These are phyloP conservation scores for Smutsia temminckii DNA, from an alignment of 2,797 vertebrate genomes.

Conservation along the genomic window DNA sequence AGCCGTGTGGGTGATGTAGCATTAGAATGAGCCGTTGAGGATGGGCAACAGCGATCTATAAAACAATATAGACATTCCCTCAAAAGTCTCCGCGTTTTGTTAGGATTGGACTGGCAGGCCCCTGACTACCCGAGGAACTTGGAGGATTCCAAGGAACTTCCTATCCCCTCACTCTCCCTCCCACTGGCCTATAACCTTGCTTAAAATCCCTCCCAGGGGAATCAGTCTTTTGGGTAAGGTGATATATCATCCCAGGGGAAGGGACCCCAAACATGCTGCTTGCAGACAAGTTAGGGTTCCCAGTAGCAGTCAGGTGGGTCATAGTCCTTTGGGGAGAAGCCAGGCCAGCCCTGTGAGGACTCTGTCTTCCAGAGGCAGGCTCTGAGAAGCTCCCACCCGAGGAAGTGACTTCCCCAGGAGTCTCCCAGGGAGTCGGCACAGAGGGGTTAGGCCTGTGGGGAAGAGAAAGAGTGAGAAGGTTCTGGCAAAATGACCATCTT, in stretches of 20 bases:
- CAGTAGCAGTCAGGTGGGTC: neutral
- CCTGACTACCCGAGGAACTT: neutral
- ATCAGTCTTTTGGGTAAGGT: neutral
- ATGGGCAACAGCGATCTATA: neutral
- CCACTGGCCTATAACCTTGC: neutral
- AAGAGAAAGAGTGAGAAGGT: neutral
- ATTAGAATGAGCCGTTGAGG: neutral
- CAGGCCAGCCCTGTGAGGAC: neutral
- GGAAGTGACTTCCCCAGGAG: rapidly evolving
- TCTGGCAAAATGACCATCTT: neutral
- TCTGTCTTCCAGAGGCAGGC: neutral
- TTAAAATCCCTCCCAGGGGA: neutral
- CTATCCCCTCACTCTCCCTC: neutral
- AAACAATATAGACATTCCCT: neutral
- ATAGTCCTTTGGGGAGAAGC: neutral
- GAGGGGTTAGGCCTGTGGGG: neutral
- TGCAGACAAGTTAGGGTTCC: neutral
- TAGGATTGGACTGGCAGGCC: rapidly evolving
- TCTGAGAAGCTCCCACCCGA: neutral
- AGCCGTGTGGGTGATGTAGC: neutral
- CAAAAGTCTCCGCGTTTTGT: neutral
- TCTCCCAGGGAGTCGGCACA: rapidly evolving
- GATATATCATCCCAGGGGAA: neutral
- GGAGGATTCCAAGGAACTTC: neutral
- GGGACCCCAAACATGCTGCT: rapidly evolving